Conservation (phyloP, 2,113 vertebrate genomes). For the Galemys pyrenaicus region DNA sequence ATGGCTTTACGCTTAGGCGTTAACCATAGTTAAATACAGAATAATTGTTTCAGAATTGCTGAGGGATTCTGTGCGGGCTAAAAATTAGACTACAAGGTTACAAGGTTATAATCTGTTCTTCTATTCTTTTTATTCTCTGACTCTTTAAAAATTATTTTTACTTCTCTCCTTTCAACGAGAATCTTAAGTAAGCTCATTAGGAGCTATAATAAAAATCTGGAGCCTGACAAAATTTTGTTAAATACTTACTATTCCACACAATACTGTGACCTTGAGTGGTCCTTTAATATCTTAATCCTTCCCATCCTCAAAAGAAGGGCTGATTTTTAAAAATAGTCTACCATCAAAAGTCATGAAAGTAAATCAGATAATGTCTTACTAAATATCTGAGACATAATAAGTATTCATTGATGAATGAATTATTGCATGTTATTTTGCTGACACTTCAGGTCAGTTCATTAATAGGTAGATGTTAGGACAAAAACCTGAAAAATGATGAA, state of each 20-base stretch:
- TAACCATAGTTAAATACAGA: constrained; percentile 56
- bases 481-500: neutral
- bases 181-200: constrained; percentile 26
- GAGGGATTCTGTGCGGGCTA: neutral
- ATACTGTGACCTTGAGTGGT: constrained; percentile 13
- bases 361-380: neutral
- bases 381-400: neutral
- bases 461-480: neutral
- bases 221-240: neutral
- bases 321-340: neutral
- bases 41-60: constrained; percentile 62
- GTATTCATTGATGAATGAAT: neutral
- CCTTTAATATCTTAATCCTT: neutral
- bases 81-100: constrained; percentile 11
- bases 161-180: neutral
- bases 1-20: constrained; percentile 44
- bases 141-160: neutral
- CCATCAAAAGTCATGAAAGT: neutral
- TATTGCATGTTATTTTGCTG: neutral
- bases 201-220: neutral
- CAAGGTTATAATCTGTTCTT: neutral
- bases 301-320: neutral
- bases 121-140: neutral
- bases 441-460: neutral
- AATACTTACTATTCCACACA: neutral